Evolutionary conservation across 2,113 vertebrate species (phyloP), one percentile per base, ranked within the genome.

Genomic region (Istiophorus platypterus): DNA sequence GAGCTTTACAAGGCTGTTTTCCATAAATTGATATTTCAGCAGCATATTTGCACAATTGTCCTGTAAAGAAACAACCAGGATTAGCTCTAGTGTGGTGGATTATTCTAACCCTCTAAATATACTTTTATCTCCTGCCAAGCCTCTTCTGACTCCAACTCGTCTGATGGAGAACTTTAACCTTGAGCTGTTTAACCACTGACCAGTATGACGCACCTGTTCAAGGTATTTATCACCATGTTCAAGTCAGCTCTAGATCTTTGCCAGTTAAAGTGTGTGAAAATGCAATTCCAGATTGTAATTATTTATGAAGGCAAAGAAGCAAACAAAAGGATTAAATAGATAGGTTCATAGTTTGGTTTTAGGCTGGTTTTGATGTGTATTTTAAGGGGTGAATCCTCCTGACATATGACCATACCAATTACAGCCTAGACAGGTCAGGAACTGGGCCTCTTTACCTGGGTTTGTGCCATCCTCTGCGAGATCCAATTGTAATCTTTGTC

Each of bases 91-190:
- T 11, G 41, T 74, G 22, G 82, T 86, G 84, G 89, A 90, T 92
- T 89, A 88, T 72, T 82, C 52, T 58, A 70, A 51, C 42, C 27
- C 7, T 82, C 83, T 89, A 90, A 89, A 85, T 82, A 65, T 82
- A 86, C 75, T 85, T 82, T 78, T 49, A 79, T 86, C 77, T 89
- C 79, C 72, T 82, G 85, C 66, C 80, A 72, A 65, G 77, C 56
- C 27, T 85, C 49, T n/a, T 73, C 67, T 67, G 61, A 68, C 85
- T 85, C 54, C 7, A 49, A 47, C 49, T 80, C 63, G 69, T 73
- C 77, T 68, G 78, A 65, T 59, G 52, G 42, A 81, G 26, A 64
- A 82, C 72, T 82, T 82, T 84, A 76, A 82, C 86, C 81, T 91
- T 90, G 87, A 85, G 29, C 52, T 78, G 52, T 78, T 59, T 67